Evolutionary conservation across 2,113 vertebrate genomes (phyloP).

Genomic region (Anarrhichthys ocellatus): DNA sequence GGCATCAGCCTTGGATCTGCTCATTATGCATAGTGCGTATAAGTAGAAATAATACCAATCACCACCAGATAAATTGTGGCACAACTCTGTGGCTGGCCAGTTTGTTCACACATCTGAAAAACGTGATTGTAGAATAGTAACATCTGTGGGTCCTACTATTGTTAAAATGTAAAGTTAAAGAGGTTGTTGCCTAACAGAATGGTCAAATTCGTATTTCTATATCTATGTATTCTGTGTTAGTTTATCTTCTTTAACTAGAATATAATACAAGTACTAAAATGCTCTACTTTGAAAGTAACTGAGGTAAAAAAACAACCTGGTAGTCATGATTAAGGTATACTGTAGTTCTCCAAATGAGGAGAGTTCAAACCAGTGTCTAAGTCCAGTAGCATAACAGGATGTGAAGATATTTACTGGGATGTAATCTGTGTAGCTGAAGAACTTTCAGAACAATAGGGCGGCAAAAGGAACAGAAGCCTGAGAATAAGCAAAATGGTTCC

Average conservation of each 20-base stretch:
- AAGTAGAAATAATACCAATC: conserved; percentile 1
- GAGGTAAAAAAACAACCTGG: background rate
- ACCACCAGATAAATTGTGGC: background rate
- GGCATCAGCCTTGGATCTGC: background rate
- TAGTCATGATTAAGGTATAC: background rate
- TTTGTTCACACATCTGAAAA: background rate
- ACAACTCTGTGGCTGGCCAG: background rate
- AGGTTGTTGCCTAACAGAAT: background rate
- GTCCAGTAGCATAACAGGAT: background rate
- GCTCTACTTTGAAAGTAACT: background rate
- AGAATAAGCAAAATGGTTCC: conserved; percentile 27
- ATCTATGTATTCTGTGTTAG: background rate
- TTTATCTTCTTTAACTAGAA: background rate
- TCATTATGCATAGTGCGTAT: background rate
- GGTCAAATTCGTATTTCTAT: background rate
- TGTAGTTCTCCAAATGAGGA: background rate
- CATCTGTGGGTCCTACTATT: background rate
- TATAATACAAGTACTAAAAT: background rate
- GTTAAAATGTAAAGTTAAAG: background rate
- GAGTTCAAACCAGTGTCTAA: background rate
- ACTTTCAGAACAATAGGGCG: background rate
- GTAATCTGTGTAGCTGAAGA: background rate
- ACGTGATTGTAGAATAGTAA: background rate
- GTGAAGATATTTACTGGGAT: conserved; percentile 16
- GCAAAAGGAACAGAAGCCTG: conserved; percentile 16